Evolutionary conservation across 2,888 invertebrate genomes (phyloP).

Genomic region (Eulithis testata): DNA sequence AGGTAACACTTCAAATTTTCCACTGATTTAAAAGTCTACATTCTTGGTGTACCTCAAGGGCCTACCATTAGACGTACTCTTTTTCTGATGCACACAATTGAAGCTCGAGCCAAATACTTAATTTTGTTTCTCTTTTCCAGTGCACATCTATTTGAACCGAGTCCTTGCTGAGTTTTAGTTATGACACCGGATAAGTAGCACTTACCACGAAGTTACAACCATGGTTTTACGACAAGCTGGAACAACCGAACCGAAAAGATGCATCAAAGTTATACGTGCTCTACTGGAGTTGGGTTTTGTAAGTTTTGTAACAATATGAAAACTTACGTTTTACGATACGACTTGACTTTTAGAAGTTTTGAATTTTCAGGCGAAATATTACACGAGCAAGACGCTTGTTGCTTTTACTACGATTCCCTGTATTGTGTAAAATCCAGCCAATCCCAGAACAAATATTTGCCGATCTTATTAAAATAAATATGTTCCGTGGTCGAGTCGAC

Average conservation of each 20-base stretch:
- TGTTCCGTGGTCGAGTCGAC: too few species aligned
- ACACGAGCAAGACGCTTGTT: not conserved
- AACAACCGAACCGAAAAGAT: conserved; percentile 32
- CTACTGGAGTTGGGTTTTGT: conserved; percentile 1
- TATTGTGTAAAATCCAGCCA: too few species aligned
- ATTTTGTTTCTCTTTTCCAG: not conserved
- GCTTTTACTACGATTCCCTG: too few species aligned
- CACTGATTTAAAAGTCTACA: not conserved
- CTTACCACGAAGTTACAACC: conserved; percentile 26
- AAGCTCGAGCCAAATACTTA: not conserved
- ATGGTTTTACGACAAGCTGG: conserved; percentile 31
- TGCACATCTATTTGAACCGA: not conserved
- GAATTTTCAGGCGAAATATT: not conserved
- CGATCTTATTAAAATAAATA: too few species aligned
- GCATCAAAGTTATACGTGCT: conserved; percentile 13
- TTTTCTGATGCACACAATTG: not conserved
- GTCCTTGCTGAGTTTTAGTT: not conserved
- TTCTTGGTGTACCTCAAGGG: conserved; percentile 8
- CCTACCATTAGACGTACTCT: not conserved
- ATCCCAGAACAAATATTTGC: too few species aligned
- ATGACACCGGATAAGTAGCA: conserved; percentile 4
- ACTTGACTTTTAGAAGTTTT: conserved; percentile 1
- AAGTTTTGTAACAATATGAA: conserved; percentile 11
- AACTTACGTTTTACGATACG: not conserved
- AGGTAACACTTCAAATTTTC: not conserved